A percentile compares a stretch with the other conserved stretches of the same genome.
These are phyloP conservation scores for Cyphomyrmex costatus DNA, from an alignment of 1,140 invertebrate species.

Conservation along the genomic window DNA sequence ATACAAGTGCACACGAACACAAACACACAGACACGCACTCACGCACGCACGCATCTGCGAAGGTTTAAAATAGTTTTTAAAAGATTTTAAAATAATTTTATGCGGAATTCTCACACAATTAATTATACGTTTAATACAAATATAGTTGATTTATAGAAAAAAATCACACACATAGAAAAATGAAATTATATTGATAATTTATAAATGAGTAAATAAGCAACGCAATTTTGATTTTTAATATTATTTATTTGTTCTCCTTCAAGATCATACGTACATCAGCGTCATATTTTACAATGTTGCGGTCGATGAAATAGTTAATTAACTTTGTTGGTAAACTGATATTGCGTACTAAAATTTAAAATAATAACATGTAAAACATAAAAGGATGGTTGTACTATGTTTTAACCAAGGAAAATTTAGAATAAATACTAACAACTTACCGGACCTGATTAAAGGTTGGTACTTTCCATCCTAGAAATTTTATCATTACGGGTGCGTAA, in stretches of 20 bases:
- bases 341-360: background rate
- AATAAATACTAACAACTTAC: constrained; percentile 8
- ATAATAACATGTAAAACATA: background rate
- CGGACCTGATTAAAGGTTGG: background rate
- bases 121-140: too few relatives aligned
- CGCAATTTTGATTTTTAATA: constrained; percentile 38
- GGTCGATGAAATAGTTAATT: constrained; percentile 36
- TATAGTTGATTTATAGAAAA: too few relatives aligned
- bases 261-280: constrained; percentile 55
- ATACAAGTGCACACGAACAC: too few relatives aligned
- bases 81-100: too few relatives aligned
- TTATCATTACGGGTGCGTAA: constrained; percentile 85
- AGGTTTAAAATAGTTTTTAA: too few relatives aligned
- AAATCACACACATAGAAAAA: too few relatives aligned
- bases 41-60: too few relatives aligned
- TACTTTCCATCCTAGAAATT: constrained; percentile 83
- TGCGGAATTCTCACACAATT: too few relatives aligned
- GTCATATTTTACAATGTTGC: constrained; percentile 59
- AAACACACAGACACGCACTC: too few relatives aligned
- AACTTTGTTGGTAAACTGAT: background rate
- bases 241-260: constrained; percentile 15
- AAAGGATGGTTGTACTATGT: background rate
- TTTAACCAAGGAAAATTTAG: background rate
- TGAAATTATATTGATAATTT: too few relatives aligned
- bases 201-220: too few relatives aligned